Conservation (phyloP, 2,797 vertebrate species). For the Bufotes viridis region DNA sequence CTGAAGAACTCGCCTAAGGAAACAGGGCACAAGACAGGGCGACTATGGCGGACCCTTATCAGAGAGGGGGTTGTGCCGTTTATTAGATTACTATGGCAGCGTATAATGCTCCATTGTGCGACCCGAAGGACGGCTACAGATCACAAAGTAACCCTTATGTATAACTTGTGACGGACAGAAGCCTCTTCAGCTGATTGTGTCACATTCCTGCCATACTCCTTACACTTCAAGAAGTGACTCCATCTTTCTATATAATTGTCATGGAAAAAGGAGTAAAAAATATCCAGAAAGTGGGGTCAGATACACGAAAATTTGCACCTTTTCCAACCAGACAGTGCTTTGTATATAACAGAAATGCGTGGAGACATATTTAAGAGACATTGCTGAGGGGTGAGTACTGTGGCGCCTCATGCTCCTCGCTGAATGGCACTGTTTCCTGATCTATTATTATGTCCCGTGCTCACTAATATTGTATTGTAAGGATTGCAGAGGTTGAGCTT, state of each 20-base stretch:
- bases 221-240: background rate
- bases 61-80: slow-evolving; percentile 12
- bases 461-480: no score
- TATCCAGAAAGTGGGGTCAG: no score
- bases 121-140: slow-evolving; percentile 10
- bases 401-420: no score
- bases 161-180: background rate
- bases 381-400: no score
- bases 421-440: no score
- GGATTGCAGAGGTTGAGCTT: no score
- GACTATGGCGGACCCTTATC: background rate
- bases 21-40: background rate
- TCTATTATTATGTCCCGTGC: no score
- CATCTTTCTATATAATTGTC: background rate
- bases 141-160: slow-evolving; percentile 13
- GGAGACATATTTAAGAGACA: no score
- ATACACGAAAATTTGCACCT: no score
- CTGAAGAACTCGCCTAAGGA: background rate
- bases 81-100: slow-evolving; percentile 29
- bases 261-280: no score
- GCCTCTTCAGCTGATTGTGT: background rate
- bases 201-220: background rate
- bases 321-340: no score
- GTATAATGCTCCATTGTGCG: slow-evolving; percentile 40
- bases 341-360: no score